phyloP scores from a whole-genome alignment of 2,113 vertebrate genomes.

The Salvelinus namaycush region DNA sequence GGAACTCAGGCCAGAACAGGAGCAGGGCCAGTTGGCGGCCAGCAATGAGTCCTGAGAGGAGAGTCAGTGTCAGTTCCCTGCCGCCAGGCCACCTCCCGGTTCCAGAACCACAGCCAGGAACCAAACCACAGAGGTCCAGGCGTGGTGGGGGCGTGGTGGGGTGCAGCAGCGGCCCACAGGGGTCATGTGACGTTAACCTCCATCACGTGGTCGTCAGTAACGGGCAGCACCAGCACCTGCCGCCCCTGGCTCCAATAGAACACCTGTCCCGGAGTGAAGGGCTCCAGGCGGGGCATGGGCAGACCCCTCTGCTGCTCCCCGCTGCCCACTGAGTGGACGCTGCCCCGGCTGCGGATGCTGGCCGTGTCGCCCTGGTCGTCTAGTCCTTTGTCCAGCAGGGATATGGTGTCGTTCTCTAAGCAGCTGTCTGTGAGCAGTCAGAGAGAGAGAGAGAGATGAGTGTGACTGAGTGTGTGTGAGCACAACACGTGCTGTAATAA shows the following conservation, averaged over 20 bases:
- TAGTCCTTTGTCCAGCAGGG: constrained; percentile 87
- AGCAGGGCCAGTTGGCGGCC: no score
- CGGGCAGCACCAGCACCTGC: constrained; percentile 91
- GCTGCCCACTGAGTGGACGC: constrained; percentile 78
- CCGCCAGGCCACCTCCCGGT: constrained; percentile 37
- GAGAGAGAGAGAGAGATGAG: no score
- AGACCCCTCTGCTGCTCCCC: constrained; percentile 83
- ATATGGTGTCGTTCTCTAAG: constrained; percentile 92
- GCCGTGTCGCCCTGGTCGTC: constrained; percentile 88
- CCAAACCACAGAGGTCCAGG: constrained; percentile 30
- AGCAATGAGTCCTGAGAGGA: background rate
- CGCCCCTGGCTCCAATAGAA: constrained; percentile 83
- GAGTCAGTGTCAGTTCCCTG: constrained; percentile 37
- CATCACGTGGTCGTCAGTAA: constrained; percentile 91
- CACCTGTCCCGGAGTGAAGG: constrained; percentile 89
- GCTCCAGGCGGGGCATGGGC: constrained; percentile 91
- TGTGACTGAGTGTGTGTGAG: no score
- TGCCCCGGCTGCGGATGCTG: constrained; percentile 85
- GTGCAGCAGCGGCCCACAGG: background rate
- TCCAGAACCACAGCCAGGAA: constrained; percentile 48
- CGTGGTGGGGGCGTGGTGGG: no score
- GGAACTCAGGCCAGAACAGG: no score
- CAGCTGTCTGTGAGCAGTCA: constrained; percentile 82
- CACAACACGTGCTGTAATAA: no score
- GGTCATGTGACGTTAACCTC: constrained; percentile 96